Percentiles rank a stretch among this genome's conserved stretches.
Conservation (phyloP, 2,888 invertebrate species). For the Sphecodes monilicornis region DNA sequence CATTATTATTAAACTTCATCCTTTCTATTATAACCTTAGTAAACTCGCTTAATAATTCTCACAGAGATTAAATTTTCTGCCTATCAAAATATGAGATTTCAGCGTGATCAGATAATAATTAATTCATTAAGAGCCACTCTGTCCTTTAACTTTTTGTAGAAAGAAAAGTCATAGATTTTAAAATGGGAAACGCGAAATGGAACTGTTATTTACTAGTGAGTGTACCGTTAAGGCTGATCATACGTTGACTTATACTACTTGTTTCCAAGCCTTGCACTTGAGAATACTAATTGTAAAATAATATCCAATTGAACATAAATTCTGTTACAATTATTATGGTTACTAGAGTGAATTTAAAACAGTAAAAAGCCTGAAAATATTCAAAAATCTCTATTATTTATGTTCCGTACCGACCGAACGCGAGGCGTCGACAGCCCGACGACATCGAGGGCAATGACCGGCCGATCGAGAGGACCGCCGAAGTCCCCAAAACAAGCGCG, state of each 20-base stretch:
- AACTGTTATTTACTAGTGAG: not conserved
- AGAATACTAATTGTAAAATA: not conserved
- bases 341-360: no score
- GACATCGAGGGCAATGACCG: no score
- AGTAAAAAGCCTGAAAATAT: no score
- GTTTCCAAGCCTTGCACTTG: not conserved
- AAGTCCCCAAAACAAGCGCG: no score
- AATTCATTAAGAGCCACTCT: not conserved
- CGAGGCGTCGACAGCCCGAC: no score
- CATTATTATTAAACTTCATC: not conserved
- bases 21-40: not conserved
- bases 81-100: not conserved
- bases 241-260: not conserved
- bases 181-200: not conserved
- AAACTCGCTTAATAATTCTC: slow-evolving; percentile 7
- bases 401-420: no score
- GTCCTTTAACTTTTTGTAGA: not conserved
- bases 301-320: no score
- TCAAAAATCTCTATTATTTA: no score
- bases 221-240: not conserved
- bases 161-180: not conserved
- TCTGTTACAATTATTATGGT: no score
- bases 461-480: no score
- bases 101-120: slow-evolving; percentile 1
- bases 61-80: not conserved